These are phyloP conservation scores for Bombus polaris DNA, from an alignment of 1,140 invertebrate species.

Conservation along the genomic window DNA sequence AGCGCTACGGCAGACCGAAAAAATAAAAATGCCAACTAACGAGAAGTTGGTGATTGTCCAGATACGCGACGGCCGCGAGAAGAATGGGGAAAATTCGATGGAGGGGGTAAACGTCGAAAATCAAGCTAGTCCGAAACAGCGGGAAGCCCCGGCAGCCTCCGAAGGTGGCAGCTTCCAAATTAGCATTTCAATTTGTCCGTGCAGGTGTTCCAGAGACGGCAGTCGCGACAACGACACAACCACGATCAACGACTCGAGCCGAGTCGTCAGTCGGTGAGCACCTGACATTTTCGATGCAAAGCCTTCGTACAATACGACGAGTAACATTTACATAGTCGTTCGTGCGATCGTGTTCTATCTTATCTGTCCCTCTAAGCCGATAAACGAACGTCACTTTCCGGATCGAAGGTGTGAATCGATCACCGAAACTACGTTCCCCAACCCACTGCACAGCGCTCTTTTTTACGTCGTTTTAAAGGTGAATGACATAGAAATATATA, in stretches of 20 bases:
- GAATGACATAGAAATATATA: not conserved
- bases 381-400: constrained; percentile 33
- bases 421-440: no score
- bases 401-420: not conserved
- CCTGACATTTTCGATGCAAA: constrained; percentile 65
- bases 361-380: constrained; percentile 25
- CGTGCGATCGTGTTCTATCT: constrained; percentile 27
- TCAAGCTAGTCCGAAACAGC: not conserved
- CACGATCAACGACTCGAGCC: constrained; percentile 30
- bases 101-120: not conserved
- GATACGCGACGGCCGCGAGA: not conserved
- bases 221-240: constrained; percentile 21
- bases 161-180: constrained; percentile 30
- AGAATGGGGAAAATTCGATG: not conserved
- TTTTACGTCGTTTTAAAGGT: not conserved
- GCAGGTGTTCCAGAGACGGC: constrained; percentile 49
- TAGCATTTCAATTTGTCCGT: constrained; percentile 68
- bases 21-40: not conserved
- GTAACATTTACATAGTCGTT: constrained; percentile 49
- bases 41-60: no score
- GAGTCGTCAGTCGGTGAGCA: constrained; percentile 29
- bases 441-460: rapidly evolving
- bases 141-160: no score
- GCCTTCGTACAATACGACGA: not conserved
- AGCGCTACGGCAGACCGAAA: not conserved